Conservation (phyloP, 2,113 vertebrate genomes). For the Myrmecobius fasciatus region DNA sequence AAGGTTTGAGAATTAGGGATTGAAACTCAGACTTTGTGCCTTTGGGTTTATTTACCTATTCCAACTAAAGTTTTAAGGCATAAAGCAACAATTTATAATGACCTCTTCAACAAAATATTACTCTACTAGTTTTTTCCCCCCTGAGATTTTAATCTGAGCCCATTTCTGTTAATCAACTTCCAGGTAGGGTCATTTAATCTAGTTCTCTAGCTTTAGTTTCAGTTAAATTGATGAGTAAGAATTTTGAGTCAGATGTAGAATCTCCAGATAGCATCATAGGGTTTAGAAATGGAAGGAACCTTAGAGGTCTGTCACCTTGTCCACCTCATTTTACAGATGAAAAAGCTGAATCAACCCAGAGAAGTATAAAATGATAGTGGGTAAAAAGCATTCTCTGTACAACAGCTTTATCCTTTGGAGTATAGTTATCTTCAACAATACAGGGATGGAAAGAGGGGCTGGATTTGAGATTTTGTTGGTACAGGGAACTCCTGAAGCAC, state of each 20-base stretch:
- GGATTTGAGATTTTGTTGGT: neutral
- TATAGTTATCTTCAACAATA: neutral
- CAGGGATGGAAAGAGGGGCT: neutral
- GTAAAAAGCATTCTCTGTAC: neutral
- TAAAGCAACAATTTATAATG: neutral
- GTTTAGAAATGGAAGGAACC: neutral
- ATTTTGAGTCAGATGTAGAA: neutral
- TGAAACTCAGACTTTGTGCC: neutral
- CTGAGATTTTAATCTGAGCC: neutral
- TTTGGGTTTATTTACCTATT: neutral
- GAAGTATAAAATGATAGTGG: neutral
- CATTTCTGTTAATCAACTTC: neutral
- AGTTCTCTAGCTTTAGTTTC: no score
- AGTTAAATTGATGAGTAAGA: neutral
- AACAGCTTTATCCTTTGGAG: neutral
- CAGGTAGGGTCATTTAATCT: no score
- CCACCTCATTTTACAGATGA: neutral
- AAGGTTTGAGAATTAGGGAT: neutral
- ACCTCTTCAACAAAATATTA: neutral
- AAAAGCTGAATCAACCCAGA: neutral
- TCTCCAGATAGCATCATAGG: neutral
- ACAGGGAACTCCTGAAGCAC: neutral
- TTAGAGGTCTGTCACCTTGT: neutral
- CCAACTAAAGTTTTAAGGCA: neutral
- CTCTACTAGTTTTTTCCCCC: neutral